These are phyloP conservation scores for Protaetia brevitarsis DNA, from an alignment of 1,140 invertebrate species.

Conservation along the genomic window DNA sequence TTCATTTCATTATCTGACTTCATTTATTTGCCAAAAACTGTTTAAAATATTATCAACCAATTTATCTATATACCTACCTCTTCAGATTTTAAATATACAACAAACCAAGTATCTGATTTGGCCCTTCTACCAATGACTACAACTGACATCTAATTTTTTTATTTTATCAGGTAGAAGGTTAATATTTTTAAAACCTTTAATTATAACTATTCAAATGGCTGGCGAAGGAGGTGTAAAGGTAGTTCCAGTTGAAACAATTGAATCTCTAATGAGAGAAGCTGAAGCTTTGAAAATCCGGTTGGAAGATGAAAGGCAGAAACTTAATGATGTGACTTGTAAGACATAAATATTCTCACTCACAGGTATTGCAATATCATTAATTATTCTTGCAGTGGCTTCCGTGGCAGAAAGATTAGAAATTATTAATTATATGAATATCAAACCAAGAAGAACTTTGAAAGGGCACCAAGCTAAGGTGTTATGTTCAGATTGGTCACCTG, in stretches of 20 bases:
- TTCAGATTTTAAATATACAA: no score
- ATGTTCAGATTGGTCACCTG: conserved; percentile 97
- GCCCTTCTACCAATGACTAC: no score
- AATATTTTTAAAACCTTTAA: no score
- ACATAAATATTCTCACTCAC: conserved; percentile 28
- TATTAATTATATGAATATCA: conserved; percentile 88
- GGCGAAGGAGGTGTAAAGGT: conserved; percentile 28
- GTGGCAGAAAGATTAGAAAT: conserved; percentile 91
- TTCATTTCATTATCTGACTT: no score
- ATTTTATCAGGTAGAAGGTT: no score
- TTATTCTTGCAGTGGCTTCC: conserved; percentile 71
- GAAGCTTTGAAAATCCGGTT: conserved; percentile 89
- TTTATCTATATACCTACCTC: no score
- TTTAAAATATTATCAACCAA: no score
- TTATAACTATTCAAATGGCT: conserved; percentile 25
- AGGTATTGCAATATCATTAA: conserved; percentile 1
- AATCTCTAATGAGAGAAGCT: conserved; percentile 82
- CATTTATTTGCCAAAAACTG: no score
- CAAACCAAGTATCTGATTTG: no score
- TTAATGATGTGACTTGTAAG: conserved; percentile 95
- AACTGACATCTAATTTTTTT: no score
- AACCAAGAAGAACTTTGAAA: conserved; percentile 90
- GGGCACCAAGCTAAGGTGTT: conserved; percentile 98
- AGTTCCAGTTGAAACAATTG: conserved; percentile 63
- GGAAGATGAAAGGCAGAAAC: conserved; percentile 94